A percentile compares a stretch with the other conserved stretches of the same genome.
Evolutionary conservation across 2,113 vertebrate genomes (phyloP).

Genomic region (Cathartes aura): DNA sequence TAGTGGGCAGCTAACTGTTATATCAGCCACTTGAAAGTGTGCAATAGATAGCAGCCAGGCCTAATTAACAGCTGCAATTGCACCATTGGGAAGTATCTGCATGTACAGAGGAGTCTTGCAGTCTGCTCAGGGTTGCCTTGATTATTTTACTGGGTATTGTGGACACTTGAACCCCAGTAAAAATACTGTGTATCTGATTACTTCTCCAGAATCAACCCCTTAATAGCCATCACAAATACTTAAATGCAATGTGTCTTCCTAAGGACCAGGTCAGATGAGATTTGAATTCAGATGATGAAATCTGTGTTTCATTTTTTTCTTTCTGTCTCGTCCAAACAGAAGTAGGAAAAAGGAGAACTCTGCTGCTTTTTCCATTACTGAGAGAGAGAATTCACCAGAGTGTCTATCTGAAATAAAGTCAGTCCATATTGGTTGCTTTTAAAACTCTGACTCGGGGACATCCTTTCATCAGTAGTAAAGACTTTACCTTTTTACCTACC

Average conservation of each 20-base stretch:
- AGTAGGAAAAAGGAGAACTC: neutral
- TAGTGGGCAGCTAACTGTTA: neutral
- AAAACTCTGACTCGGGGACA: neutral
- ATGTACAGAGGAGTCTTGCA: neutral
- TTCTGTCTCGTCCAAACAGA: neutral
- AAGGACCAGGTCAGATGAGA: neutral
- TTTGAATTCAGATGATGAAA: slow-evolving; percentile 1
- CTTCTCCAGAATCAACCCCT: slow-evolving; percentile 16
- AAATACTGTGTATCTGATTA: slow-evolving; percentile 7
- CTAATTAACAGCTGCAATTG: neutral
- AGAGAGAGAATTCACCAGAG: neutral
- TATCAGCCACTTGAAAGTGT: neutral
- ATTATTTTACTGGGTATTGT: neutral
- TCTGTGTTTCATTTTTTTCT: neutral
- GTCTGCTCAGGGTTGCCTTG: slow-evolving; percentile 15
- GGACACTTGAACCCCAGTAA: neutral
- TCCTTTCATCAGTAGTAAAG: neutral
- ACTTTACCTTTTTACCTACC: neutral
- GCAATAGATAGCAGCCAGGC: neutral
- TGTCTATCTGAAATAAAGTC: neutral
- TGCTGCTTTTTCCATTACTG: neutral
- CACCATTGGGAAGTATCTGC: neutral
- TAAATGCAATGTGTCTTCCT: neutral
- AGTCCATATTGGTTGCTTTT: neutral
- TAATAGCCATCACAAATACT: neutral